These are phyloP conservation scores for Nephrotoma appendiculata DNA, from an alignment of 2,888 invertebrate species.

Conservation along the genomic window DNA sequence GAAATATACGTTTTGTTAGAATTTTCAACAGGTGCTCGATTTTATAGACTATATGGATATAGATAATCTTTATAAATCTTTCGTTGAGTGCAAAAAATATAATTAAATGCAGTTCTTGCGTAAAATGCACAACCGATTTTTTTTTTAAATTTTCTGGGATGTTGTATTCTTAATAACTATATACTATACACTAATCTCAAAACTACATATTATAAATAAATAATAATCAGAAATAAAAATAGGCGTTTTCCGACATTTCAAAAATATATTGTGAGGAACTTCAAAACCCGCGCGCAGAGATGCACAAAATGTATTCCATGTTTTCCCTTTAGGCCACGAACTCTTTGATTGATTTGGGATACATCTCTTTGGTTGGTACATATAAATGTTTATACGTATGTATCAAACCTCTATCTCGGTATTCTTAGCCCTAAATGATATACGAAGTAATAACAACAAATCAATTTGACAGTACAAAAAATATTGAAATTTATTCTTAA, in stretches of 20 bases:
- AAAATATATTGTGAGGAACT: background rate
- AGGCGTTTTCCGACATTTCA: background rate
- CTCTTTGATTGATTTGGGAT: conserved; percentile 4
- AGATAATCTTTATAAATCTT: background rate
- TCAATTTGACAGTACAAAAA: background rate
- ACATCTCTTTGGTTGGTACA: background rate
- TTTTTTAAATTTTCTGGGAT: background rate
- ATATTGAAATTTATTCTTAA: background rate
- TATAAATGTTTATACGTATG: background rate
- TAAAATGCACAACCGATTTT: background rate
- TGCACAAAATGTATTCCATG: background rate
- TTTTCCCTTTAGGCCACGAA: conserved; percentile 2
- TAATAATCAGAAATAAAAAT: background rate
- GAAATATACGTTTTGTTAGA: background rate
- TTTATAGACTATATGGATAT: background rate
- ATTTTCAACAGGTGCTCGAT: background rate
- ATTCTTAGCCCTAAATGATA: background rate
- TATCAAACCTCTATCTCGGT: background rate
- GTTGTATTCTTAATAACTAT: background rate
- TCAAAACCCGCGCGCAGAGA: background rate
- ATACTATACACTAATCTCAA: background rate
- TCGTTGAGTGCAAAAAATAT: background rate
- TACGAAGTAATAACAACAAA: background rate
- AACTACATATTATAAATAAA: background rate
- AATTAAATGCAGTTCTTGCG: background rate